Evolutionary conservation across 2,797 vertebrate species (phyloP).

Genomic region (Prunella strophiata): DNA sequence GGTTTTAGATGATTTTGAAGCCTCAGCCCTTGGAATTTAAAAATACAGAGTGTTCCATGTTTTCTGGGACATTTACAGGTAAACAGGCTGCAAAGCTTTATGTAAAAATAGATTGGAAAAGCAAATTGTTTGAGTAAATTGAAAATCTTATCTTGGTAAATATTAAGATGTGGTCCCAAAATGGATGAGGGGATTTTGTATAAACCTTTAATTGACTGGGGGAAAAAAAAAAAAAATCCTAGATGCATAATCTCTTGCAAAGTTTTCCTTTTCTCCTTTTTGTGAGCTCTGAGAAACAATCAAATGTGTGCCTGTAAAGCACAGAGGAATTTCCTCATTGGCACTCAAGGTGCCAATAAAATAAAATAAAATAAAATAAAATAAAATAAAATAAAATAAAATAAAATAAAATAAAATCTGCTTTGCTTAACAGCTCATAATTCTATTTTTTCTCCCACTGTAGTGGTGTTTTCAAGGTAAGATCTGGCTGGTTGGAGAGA

Average conservation of each 20-base stretch:
- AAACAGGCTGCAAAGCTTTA: not conserved
- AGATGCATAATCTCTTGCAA: not conserved
- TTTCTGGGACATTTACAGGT: too few species aligned
- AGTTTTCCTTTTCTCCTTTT: too few species aligned
- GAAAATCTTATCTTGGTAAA: slow-evolving; percentile 35
- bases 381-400: not conserved
- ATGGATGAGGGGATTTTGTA: slow-evolving; percentile 4
- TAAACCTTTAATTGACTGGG: slow-evolving; percentile 20
- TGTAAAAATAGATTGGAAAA: slow-evolving; percentile 10
- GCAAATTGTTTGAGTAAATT: not conserved
- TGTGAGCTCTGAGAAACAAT: too few species aligned
- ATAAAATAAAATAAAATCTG: not conserved
- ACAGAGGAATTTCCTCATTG: too few species aligned
- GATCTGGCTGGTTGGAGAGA: not conserved
- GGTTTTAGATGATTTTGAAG: too few species aligned
- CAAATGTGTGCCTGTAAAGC: too few species aligned
- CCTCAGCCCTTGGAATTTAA: too few species aligned
- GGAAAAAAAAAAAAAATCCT: not conserved
- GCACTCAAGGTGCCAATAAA: too few species aligned
- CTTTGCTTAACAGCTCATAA: slow-evolving; percentile 23
- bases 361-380: not conserved
- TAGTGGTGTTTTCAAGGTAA: not conserved
- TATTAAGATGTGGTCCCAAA: not conserved
- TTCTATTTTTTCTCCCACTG: not conserved
- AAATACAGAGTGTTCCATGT: too few species aligned